Evolutionary conservation across 1,140 invertebrate species (phyloP).

Genomic region (Brachionus plicatilis): DNA sequence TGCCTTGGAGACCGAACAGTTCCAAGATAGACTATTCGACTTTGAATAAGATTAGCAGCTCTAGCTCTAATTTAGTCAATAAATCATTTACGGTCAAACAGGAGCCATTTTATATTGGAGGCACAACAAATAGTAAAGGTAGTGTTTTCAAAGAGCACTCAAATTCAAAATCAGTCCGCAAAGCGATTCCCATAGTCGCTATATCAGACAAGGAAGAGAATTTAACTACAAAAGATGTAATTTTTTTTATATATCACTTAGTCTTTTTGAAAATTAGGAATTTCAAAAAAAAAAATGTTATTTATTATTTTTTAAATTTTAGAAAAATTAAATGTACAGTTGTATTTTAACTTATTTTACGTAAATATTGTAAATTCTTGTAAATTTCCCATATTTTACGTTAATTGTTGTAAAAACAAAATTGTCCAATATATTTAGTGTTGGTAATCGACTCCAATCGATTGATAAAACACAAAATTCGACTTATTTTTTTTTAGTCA

Average conservation of each 20-base stretch:
- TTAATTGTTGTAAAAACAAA: too few relatives aligned
- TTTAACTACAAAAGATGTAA: constrained; percentile 52
- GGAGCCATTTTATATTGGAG: constrained; percentile 29
- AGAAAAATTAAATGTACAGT: too few relatives aligned
- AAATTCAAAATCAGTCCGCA: constrained; percentile 47
- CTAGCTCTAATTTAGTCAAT: not conserved
- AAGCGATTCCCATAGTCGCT: constrained; percentile 45
- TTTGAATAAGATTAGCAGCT: not conserved
- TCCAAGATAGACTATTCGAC: not conserved
- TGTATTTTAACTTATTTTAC: too few relatives aligned
- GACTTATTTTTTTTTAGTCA: too few relatives aligned
- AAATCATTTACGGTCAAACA: not conserved
- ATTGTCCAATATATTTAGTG: too few relatives aligned
- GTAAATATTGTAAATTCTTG: too few relatives aligned
- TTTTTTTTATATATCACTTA: not conserved
- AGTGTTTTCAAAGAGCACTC: constrained; percentile 49
- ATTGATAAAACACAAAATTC: too few relatives aligned
- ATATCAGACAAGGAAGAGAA: constrained; percentile 51
- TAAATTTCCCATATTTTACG: too few relatives aligned
- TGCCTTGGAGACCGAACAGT: constrained; percentile 18
- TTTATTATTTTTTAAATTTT: too few relatives aligned
- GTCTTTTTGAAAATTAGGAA: too few relatives aligned
- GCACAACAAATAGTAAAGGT: constrained; percentile 43
- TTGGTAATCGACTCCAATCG: too few relatives aligned
- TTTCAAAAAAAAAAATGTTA: too few relatives aligned